These are phyloP conservation scores for Diabrotica balteata DNA, from an alignment of 2,888 invertebrate genomes.

Conservation along the genomic window DNA sequence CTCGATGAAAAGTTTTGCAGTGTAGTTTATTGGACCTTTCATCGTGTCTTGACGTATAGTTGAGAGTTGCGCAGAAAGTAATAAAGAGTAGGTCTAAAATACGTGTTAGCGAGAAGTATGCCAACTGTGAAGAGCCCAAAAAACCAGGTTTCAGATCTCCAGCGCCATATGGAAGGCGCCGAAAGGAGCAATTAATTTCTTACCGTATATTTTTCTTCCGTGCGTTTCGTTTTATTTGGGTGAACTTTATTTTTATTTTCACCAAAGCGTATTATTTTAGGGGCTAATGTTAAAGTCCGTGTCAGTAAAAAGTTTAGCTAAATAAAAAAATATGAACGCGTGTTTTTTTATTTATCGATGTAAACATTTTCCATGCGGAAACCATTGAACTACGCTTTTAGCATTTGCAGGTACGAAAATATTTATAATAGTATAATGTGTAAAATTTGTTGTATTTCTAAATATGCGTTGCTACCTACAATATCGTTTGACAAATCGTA, in stretches of 20 bases:
- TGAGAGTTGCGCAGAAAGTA: conserved; percentile 34
- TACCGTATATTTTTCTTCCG: not conserved
- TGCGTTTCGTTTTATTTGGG: not conserved
- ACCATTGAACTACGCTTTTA: too few relatives aligned
- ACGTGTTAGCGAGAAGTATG: conserved; percentile 52
- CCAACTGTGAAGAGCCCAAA: conserved; percentile 50
- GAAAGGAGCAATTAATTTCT: conserved; percentile 49
- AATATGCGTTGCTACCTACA: too few relatives aligned
- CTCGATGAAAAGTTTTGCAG: too few relatives aligned
- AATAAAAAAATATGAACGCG: too few relatives aligned
- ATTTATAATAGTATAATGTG: too few relatives aligned
- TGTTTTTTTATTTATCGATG: too few relatives aligned
- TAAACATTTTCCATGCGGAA: too few relatives aligned
- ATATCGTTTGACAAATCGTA: too few relatives aligned
- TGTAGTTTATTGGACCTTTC: not conserved
- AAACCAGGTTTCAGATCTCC: conserved; percentile 40
- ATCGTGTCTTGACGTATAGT: not conserved
- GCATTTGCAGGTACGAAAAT: too few relatives aligned
- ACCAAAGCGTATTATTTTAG: not conserved
- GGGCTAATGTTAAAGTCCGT: not conserved
- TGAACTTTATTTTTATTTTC: conserved; percentile 11
- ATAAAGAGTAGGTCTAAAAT: conserved; percentile 52
- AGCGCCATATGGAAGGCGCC: conserved; percentile 47
- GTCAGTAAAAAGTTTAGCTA: too few relatives aligned
- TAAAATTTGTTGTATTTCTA: too few relatives aligned